Conservation (phyloP, 2,113 vertebrate species). For the Periophthalmodon schlosseri region DNA sequence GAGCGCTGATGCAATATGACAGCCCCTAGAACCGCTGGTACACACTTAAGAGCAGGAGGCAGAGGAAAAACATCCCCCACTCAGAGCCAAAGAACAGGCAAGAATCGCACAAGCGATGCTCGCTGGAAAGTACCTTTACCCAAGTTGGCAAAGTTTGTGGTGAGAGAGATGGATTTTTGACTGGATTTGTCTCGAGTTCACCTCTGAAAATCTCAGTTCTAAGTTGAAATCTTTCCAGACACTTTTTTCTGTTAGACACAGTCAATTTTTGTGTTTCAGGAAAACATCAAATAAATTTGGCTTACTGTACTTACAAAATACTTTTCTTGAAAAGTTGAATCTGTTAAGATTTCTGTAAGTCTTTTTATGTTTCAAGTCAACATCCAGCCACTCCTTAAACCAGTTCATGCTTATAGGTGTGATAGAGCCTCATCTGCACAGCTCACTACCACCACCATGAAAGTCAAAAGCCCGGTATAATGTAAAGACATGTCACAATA, state of each 20-base stretch:
- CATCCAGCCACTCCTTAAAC: not conserved
- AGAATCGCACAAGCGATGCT: constrained; percentile 63
- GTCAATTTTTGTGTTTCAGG: constrained; percentile 26
- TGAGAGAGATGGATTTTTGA: constrained; percentile 42
- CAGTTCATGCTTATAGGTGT: not conserved
- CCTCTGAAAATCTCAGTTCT: constrained; percentile 22
- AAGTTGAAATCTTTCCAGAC: constrained; percentile 13
- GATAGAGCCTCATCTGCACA: not conserved
- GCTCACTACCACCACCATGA: not conserved
- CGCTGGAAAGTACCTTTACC: constrained; percentile 61
- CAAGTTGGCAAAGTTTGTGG: constrained; percentile 65
- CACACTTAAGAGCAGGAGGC: constrained; percentile 75
- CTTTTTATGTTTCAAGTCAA: not conserved
- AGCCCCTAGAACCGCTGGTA: constrained; percentile 74
- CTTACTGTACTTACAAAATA: not conserved
- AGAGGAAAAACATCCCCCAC: constrained; percentile 55
- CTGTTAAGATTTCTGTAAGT: not conserved
- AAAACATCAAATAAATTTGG: not conserved
- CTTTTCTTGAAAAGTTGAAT: not conserved
- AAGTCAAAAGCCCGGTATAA: not conserved
- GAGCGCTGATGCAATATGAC: constrained; percentile 81
- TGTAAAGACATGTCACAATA: not conserved
- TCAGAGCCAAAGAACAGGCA: constrained; percentile 45
- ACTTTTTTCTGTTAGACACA: not conserved
- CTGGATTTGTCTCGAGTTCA: constrained; percentile 49